Percentiles rank a stretch among this genome's conserved stretches.
These are phyloP conservation scores for Melanchra persicariae DNA, from an alignment of 2,888 invertebrate species.

Conservation along the genomic window DNA sequence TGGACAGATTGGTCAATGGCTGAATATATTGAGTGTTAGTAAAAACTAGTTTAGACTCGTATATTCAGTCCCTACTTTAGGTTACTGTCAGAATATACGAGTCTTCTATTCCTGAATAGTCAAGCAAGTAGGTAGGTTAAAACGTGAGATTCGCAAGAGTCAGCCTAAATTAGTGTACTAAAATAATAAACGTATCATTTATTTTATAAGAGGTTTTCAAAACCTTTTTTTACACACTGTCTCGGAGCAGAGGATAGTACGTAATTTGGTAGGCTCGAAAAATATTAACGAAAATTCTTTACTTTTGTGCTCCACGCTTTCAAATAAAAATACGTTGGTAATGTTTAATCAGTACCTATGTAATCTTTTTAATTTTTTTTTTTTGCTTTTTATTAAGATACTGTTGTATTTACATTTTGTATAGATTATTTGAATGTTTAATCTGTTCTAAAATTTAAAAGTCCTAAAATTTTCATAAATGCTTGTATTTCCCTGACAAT, in stretches of 20 bases:
- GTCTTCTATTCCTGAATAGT: not conserved
- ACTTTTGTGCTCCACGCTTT: constrained; percentile 21
- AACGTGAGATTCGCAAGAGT: constrained; percentile 3
- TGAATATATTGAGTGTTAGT: too few species aligned
- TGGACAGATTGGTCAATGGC: too few species aligned
- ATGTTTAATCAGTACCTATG: not conserved
- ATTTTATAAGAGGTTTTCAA: constrained; percentile 19
- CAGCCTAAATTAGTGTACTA: not conserved
- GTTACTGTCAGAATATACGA: too few species aligned
- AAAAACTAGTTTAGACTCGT: too few species aligned
- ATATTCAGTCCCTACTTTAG: too few species aligned
- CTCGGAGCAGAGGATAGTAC: too few species aligned
- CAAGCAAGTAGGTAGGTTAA: not conserved
- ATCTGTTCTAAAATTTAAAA: not conserved
- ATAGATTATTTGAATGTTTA: constrained; percentile 6
- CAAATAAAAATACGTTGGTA: not conserved
- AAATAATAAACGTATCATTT: constrained; percentile 12
- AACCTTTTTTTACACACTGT: not conserved
- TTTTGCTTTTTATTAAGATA: not conserved
- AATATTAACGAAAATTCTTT: not conserved
- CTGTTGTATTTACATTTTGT: constrained; percentile 11
- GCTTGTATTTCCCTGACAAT: too few species aligned
- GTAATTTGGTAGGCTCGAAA: not conserved
- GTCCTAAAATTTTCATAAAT: too few species aligned
- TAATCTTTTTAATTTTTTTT: too few species aligned